Base-by-base conservation (phyloP, 2,113 vertebrate genomes). In the Hydrolagus affinis region DNA sequence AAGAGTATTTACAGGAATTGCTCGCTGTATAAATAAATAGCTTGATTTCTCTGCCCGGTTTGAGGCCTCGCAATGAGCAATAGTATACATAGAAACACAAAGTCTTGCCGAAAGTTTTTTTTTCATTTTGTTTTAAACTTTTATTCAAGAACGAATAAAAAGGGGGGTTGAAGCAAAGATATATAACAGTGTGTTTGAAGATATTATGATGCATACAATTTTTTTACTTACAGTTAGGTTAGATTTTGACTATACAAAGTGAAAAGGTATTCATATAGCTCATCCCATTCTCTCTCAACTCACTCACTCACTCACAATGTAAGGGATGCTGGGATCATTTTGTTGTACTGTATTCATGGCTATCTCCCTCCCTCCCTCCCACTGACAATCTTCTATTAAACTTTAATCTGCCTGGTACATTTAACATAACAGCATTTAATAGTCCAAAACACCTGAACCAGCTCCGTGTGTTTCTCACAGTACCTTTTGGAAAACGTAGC, bases 21-120 rank as follows among this genome's bases (percentile, higher is more conserved):
- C 77, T 64, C n/a, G 64, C 17, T 64, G 9, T 80, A 80, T 62
- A 64, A 80, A 60, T 78, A 78, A 77, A 80, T 80, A 80, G 30
- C 28, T 80, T 80, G 62, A 80, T 80, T 64, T 80, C n/a, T 17
- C 17, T 8, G 17, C 59, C 62, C 77, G 64, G 2, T 80, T 57
- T 62, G n/a, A n/a, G n/a, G 25, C 21, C 73, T 60, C 60, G 3
- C 59, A 28, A 62, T 9, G 59, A 64, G n/a, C 8, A 64, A 80
- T 28, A 77, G 59, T 80, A 64, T 64, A 80, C 59, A 60, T 60
- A 64, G 15, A 64, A 64, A 66, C 75, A 60, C 62, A 44, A 75
- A 28, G 77, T 80, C 64, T 59, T 80, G 59, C n/a, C 6, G 14
- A 28, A 21, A 80, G 19, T 69, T 74, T 75, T 28, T n/a, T 28